phyloP scores from a whole-genome alignment of 2,888 invertebrate species.

The Cylloceria caligata region DNA sequence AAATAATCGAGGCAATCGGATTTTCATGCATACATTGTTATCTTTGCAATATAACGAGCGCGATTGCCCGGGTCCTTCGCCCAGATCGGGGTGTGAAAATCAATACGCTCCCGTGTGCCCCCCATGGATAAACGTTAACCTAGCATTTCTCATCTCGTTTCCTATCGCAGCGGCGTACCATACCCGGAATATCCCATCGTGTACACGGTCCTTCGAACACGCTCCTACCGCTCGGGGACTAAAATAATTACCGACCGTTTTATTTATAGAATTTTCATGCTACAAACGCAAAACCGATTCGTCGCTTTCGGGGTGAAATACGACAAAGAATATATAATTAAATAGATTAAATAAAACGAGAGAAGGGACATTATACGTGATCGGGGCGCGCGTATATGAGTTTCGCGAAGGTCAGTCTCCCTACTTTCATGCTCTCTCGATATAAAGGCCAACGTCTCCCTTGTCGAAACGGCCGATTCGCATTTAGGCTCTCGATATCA shows the following conservation, averaged over 20 bases:
- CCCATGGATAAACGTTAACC: conserved; percentile 79
- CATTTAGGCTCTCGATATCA: not conserved
- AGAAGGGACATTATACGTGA: conserved; percentile 44
- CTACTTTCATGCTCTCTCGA: conserved; percentile 48
- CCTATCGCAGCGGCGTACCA: conserved; percentile 29
- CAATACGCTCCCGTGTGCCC: conserved; percentile 79
- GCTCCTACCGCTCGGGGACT: conserved; percentile 54
- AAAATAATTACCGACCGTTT: conserved; percentile 80
- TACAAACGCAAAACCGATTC: conserved; percentile 40
- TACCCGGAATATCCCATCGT: conserved; percentile 45
- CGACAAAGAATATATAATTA: not conserved
- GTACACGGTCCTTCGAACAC: conserved; percentile 34
- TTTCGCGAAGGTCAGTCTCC: conserved; percentile 62
- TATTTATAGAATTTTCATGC: conserved; percentile 80
- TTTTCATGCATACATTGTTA: not conserved
- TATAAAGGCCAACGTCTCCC: conserved; percentile 16
- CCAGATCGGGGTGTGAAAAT: conserved; percentile 82
- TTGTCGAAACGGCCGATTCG: conserved; percentile 19
- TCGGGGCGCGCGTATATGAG: conserved; percentile 15
- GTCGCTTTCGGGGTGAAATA: conserved; percentile 15
- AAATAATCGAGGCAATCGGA: not conserved
- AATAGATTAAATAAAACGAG: conserved; percentile 62
- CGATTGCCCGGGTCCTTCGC: conserved; percentile 67
- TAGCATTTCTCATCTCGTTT: conserved; percentile 71
- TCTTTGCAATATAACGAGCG: not conserved